phyloP scores from a whole-genome alignment of 2,888 invertebrate species.

The Odiellus spinosus region DNA sequence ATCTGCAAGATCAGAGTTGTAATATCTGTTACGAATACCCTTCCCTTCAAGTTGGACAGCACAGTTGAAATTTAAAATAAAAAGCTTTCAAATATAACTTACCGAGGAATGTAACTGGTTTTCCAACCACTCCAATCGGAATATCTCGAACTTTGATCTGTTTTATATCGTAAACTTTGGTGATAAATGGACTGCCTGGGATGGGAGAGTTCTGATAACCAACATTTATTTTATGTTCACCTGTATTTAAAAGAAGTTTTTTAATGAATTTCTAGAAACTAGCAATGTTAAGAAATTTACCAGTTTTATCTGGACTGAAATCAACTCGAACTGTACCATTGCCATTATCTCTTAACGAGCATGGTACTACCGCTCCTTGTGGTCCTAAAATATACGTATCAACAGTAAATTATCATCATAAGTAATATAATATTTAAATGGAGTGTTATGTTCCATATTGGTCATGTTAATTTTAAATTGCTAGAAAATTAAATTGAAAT shows the following conservation, averaged over 20 bases:
- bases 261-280: neutral
- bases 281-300: neutral
- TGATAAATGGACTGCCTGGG: slow-evolving; percentile 80
- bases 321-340: slow-evolving; percentile 71
- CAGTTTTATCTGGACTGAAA: slow-evolving; percentile 39
- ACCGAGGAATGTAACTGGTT: slow-evolving; percentile 81
- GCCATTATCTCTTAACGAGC: slow-evolving; percentile 69
- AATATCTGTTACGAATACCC: no score
- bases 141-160: slow-evolving; percentile 88
- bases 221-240: slow-evolving; percentile 78
- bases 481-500: no score
- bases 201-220: slow-evolving; percentile 56
- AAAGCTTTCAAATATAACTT: slow-evolving; percentile 22
- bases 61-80: no score
- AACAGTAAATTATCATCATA: no score
- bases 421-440: no score
- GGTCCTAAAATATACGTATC: slow-evolving; percentile 55
- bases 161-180: slow-evolving; percentile 85
- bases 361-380: slow-evolving; percentile 74
- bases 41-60: no score
- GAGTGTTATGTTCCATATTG: no score
- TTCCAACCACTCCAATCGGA: slow-evolving; percentile 59
- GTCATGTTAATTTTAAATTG: no score
- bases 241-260: slow-evolving; percentile 28
- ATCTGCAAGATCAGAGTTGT: no score